Base-by-base conservation (phyloP, 30 jellyfish, hydroid and myxozoan species). In the Rhopilema esculentum region DNA sequence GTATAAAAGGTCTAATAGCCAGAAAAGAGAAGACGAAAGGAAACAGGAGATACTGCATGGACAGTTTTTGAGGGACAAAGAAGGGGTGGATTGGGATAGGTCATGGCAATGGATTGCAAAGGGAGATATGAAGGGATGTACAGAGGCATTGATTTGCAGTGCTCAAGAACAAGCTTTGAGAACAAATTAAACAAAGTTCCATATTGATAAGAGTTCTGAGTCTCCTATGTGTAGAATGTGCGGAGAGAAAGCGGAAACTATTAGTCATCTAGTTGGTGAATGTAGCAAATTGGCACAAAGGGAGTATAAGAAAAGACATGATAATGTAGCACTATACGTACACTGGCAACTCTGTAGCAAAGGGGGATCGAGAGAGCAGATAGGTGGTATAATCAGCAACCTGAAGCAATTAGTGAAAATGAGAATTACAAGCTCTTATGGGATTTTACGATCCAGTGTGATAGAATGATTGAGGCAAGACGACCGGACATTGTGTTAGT, bases 101-200 rank as follows among this genome's bases (percentile, higher is more conserved):
- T 52, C 88, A 40, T 77, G 88, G 88, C 18, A 52, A 77, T 49
- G 88, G 88, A 26, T 77, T 40, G 26, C 26, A 8, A 72, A 77
- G 28, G 26, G 63, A 21, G 88, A 77, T 77, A 49, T 77, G 88
- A 77, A 49, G 62, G 76, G 88, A n/a, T 50, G 88, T 25, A 77
- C 76, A 27, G 88, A 77, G 21, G 88, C 88, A 40, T 12, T n/a
- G n/a, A n/a, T n/a, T n/a, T n/a, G n/a, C n/a, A n/a, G n/a, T n/a
- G n/a, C n/a, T n/a, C n/a, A n/a, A n/a, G n/a, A n/a, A n/a, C n/a
- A n/a, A n/a, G n/a, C n/a, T n/a, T n/a, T n/a, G n/a, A n/a, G n/a
- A n/a, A n/a, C n/a, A n/a, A n/a, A n/a, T n/a, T n/a, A n/a, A n/a
- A n/a, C n/a, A n/a, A n/a, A n/a, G n/a, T n/a, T n/a, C n/a, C n/a